These are phyloP conservation scores for Probaryconus sp. DNA, from an alignment of 1,140 invertebrate genomes.

Conservation along the genomic window DNA sequence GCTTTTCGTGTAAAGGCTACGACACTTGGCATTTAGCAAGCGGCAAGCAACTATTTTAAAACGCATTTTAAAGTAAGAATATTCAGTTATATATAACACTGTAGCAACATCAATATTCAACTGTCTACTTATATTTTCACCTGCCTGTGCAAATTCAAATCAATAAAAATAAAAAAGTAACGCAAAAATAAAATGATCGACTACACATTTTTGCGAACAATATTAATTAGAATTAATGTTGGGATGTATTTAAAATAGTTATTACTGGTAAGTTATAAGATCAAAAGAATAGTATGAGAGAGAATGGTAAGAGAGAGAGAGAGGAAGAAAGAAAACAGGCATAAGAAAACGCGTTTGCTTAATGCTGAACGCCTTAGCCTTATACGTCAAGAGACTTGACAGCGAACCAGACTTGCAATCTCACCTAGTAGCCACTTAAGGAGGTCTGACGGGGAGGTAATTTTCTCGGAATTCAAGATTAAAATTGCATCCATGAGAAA, in stretches of 20 bases:
- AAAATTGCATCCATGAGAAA: slow-evolving; percentile 76
- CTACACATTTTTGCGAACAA: no score
- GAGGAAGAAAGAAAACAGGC: slow-evolving; percentile 54
- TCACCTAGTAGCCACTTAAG: slow-evolving; percentile 76
- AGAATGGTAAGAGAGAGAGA: slow-evolving; percentile 39
- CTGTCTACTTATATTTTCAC: no score
- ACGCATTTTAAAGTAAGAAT: no score
- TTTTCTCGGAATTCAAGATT: slow-evolving; percentile 78
- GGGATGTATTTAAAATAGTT: slow-evolving; percentile 6
- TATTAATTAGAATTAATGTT: slow-evolving; percentile 13
- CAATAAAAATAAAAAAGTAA: no score
- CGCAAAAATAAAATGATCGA: no score
- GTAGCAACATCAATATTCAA: no score
- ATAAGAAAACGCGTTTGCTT: slow-evolving; percentile 62
- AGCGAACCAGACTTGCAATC: slow-evolving; percentile 75
- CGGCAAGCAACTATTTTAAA: slow-evolving; percentile 4
- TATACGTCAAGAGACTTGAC: slow-evolving; percentile 72
- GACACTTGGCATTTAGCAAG: slow-evolving; percentile 38
- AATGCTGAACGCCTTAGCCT: slow-evolving; percentile 61
- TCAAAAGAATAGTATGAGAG: slow-evolving; percentile 32
- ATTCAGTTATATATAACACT: no score
- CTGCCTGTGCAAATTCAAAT: no score
- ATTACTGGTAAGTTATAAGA: slow-evolving; percentile 30
- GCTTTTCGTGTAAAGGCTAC: slow-evolving; percentile 39
- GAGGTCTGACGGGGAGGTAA: slow-evolving; percentile 76